Evolutionary conservation across 2,113 vertebrate genomes (phyloP), one percentile per base, ranked within the genome.

Genomic region (Aegithalos caudatus): DNA sequence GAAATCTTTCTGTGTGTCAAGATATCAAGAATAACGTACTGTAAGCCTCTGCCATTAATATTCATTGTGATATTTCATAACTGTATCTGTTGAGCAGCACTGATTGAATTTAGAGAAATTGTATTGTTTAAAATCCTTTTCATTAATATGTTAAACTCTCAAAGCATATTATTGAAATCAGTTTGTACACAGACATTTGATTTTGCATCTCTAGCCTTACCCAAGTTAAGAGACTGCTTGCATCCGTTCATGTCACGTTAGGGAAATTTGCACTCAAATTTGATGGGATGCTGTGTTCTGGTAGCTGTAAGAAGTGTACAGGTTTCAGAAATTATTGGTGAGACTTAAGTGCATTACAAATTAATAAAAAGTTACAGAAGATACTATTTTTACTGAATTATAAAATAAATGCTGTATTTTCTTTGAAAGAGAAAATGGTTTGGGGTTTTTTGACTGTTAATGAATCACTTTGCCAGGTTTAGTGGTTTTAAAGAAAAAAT

Each of bases 61-160:
- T 83, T 95, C 44, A 83, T 92, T 62, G 29, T 86, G 64, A 28
- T 89, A 40, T 88, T 96, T 92, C 15, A 14, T 58, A 87, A 77
- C 70, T 64, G 50, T 82, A 73, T 91, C 61, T 78, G 72, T 65
- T 94, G 77, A 89, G 82, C 67, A 93, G 62, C 61, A 38, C 45
- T 72, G 69, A 90, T 94, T 86, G 88, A 97, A 86, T 95, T 77
- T 83, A 88, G 86, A 86, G 74, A 90, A 94, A 92, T 47, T 73
- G 56, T 74, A 40, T 82, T 92, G 91, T 94, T 95, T 74, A 81
- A 93, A 93, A 92, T 60, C 4, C 11, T 91, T 80, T 72, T 67
- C 47, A 87, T 94, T 96, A 86, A 76, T 89, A 67, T 54, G 83
- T 92, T 94, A 73, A 93, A 60, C 57, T 84, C 89, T 82, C 29